These are phyloP conservation scores for Heptranchias perlo DNA, from an alignment of 2,113 vertebrate species.

Conservation along the genomic window DNA sequence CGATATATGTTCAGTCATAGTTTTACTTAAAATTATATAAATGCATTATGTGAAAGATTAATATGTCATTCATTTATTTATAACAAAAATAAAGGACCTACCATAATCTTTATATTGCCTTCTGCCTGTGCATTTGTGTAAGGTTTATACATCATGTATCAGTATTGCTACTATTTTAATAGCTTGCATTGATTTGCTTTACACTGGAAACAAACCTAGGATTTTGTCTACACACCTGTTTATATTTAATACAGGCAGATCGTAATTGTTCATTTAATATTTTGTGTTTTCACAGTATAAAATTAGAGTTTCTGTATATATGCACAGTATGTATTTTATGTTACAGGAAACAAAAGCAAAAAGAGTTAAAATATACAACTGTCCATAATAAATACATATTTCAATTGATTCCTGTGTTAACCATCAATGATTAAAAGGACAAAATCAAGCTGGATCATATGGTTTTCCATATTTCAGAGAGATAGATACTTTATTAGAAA, in stretches of 20 bases:
- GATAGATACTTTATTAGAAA: slow-evolving; percentile 8
- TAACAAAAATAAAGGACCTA: not conserved
- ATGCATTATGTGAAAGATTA: too few relatives aligned
- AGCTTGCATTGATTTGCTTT: slow-evolving; percentile 13
- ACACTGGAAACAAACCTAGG: not conserved
- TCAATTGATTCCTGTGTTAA: not conserved
- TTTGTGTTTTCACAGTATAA: not conserved
- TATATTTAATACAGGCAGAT: not conserved
- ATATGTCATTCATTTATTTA: not conserved
- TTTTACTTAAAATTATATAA: too few relatives aligned
- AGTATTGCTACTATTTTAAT: not conserved
- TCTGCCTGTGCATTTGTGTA: not conserved
- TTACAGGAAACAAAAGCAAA: not conserved
- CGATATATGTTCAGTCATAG: too few relatives aligned
- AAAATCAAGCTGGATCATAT: not conserved
- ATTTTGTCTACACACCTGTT: not conserved
- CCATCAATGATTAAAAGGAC: slow-evolving; percentile 2
- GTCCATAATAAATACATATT: not conserved
- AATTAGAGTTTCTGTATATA: not conserved
- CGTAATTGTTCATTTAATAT: not conserved
- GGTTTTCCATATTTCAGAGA: not conserved
- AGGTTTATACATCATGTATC: not conserved
- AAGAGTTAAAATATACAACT: not conserved
- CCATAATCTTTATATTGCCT: not conserved
- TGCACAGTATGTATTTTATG: not conserved